phyloP scores from a whole-genome alignment of 1,140 invertebrate genomes.

The Drepana arcuata region DNA sequence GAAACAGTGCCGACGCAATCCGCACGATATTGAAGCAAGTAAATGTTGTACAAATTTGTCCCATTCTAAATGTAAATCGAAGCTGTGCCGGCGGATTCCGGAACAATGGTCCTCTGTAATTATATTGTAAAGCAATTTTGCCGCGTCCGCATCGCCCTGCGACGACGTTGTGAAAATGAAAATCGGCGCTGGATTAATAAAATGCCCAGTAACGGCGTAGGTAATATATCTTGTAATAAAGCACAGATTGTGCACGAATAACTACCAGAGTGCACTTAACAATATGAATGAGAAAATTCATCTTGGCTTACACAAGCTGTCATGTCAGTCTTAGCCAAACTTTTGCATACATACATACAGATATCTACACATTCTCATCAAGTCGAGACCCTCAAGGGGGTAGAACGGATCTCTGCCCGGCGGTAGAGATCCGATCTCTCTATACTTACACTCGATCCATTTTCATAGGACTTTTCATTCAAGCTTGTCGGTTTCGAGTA shows the following conservation, averaged over 20 bases:
- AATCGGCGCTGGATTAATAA: slow-evolving; percentile 30
- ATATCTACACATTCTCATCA: too few species aligned
- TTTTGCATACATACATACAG: background rate
- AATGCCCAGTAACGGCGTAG: slow-evolving; percentile 13
- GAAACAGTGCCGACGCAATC: slow-evolving; percentile 3
- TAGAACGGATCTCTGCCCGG: too few species aligned
- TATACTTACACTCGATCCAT: too few species aligned
- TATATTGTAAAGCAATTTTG: slow-evolving; percentile 63
- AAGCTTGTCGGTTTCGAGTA: too few species aligned
- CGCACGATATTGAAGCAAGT: slow-evolving; percentile 11
- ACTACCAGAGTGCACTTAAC: too few species aligned
- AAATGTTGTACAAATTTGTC: slow-evolving; percentile 28
- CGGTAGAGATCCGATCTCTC: too few species aligned
- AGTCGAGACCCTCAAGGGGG: too few species aligned
- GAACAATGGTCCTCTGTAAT: slow-evolving; percentile 50
- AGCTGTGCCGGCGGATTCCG: slow-evolving; percentile 25
- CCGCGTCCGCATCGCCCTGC: slow-evolving; percentile 24
- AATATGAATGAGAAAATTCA: too few species aligned
- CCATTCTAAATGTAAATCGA: slow-evolving; percentile 55
- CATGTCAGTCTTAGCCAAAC: background rate
- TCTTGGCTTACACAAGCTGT: background rate
- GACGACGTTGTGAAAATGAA: slow-evolving; percentile 28
- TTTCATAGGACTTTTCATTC: too few species aligned
- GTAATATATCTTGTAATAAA: slow-evolving; percentile 23
- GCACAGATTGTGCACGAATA: slow-evolving; percentile 31